Evolutionary conservation across 2,888 invertebrate species (phyloP).

Genomic region (Lysandra bellargus): DNA sequence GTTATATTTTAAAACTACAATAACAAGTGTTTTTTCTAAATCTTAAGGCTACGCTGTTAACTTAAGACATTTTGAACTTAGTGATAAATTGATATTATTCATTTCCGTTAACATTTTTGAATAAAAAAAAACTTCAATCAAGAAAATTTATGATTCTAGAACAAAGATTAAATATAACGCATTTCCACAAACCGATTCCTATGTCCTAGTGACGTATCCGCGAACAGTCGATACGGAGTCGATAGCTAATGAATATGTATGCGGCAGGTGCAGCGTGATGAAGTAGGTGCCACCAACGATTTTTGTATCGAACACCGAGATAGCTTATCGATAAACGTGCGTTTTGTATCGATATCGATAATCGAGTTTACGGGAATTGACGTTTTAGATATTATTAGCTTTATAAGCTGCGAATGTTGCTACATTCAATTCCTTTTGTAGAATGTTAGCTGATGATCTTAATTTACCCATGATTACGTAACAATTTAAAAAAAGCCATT

Average conservation of each 20-base stretch:
- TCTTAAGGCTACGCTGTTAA: no score
- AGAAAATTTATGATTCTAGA: no score
- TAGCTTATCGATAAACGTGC: slow-evolving; percentile 55
- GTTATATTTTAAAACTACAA: no score
- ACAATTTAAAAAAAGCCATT: no score
- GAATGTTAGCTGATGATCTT: no score
- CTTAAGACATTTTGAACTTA: no score
- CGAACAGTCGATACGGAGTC: slow-evolving; percentile 63
- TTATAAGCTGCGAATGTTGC: not conserved
- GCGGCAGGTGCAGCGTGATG: slow-evolving; percentile 76
- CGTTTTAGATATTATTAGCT: not conserved
- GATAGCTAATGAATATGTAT: slow-evolving; percentile 78
- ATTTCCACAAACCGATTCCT: not conserved
- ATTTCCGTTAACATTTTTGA: no score
- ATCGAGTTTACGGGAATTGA: slow-evolving; percentile 21
- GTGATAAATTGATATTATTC: no score
- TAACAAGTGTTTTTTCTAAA: no score
- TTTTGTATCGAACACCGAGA: slow-evolving; percentile 65
- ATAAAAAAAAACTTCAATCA: no score
- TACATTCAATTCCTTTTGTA: not conserved
- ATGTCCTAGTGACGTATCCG: slow-evolving; percentile 33
- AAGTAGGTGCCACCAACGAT: slow-evolving; percentile 74
- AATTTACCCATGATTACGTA: no score
- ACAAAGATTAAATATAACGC: not conserved
- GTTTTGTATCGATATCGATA: slow-evolving; percentile 50